These are phyloP conservation scores for Aurelia aurita complex sp. Pacific DNA, from an alignment of 30 jellyfish, hydroid and myxozoan species.

Conservation along the genomic window DNA sequence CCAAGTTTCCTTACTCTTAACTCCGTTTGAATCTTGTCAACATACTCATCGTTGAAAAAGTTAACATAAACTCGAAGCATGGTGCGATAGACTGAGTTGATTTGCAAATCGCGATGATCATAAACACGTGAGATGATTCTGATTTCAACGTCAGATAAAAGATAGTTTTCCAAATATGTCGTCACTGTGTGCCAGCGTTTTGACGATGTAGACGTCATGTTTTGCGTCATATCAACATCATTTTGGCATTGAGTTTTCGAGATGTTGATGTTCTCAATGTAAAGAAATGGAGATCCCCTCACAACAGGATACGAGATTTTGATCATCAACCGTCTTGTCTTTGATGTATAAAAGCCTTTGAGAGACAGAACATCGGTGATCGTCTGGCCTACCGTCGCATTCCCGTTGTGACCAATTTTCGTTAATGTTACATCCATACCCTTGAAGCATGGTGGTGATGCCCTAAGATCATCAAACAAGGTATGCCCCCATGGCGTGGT, in stretches of 20 bases:
- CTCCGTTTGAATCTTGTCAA: background rate
- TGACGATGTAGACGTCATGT: too few species aligned
- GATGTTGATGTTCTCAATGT: background rate
- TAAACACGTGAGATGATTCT: slow-evolving; percentile 11
- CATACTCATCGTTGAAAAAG: slow-evolving; percentile 18
- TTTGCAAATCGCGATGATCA: slow-evolving; percentile 29
- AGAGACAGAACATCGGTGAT: background rate
- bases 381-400: background rate
- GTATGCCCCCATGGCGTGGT: slow-evolving; percentile 13
- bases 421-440: slow-evolving; percentile 17
- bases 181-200: slow-evolving; percentile 1
- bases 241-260: slow-evolving; percentile 5
- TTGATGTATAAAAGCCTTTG: slow-evolving; percentile 39
- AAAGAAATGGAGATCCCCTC: slow-evolving; percentile 24
- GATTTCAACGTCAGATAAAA: slow-evolving; percentile 29
- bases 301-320: slow-evolving; percentile 20
- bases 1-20: slow-evolving; percentile 1
- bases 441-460: slow-evolving; percentile 63
- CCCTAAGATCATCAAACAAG: slow-evolving; percentile 45
- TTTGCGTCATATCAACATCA: background rate
- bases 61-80: slow-evolving; percentile 1
- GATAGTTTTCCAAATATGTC: background rate
- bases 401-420: slow-evolving; percentile 15
- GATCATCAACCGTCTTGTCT: slow-evolving; percentile 10
- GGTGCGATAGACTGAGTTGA: background rate